Conservation (phyloP, 2,113 vertebrate genomes). For the Dasyurus viverrinus region DNA sequence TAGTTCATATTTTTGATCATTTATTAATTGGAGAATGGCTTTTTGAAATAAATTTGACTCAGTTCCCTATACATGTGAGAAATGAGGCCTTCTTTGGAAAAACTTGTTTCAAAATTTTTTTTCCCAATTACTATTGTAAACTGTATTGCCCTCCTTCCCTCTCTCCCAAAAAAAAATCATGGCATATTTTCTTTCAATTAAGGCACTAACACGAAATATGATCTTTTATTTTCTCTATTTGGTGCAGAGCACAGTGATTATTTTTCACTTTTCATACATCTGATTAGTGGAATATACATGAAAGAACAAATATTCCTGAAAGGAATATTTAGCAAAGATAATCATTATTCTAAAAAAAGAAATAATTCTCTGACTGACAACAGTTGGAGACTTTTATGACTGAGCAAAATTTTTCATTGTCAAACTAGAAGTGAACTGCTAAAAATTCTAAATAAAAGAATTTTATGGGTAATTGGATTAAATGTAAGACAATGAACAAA, state of each 20-base stretch:
- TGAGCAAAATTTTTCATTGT: background rate
- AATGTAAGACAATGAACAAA: background rate
- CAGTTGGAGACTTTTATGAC: background rate
- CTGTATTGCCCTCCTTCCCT: background rate
- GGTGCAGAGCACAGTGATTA: background rate
- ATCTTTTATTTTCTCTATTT: background rate
- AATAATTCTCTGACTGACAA: background rate
- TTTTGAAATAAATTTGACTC: no score
- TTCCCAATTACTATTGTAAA: no score
- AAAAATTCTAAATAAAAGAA: background rate
- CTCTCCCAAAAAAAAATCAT: background rate
- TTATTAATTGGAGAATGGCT: no score
- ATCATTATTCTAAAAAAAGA: background rate
- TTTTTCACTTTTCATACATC: background rate
- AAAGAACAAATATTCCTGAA: background rate
- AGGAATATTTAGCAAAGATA: background rate
- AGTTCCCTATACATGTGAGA: no score
- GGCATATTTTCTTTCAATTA: conserved; percentile 49
- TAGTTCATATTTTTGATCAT: no score
- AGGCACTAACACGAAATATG: conserved; percentile 46
- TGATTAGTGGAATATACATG: background rate
- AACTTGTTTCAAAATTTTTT: no score
- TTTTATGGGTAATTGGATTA: background rate
- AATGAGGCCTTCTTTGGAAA: no score
- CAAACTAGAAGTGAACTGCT: background rate